Evolutionary conservation across 2,888 invertebrate genomes (phyloP).

Genomic region (Netelia inedita): DNA sequence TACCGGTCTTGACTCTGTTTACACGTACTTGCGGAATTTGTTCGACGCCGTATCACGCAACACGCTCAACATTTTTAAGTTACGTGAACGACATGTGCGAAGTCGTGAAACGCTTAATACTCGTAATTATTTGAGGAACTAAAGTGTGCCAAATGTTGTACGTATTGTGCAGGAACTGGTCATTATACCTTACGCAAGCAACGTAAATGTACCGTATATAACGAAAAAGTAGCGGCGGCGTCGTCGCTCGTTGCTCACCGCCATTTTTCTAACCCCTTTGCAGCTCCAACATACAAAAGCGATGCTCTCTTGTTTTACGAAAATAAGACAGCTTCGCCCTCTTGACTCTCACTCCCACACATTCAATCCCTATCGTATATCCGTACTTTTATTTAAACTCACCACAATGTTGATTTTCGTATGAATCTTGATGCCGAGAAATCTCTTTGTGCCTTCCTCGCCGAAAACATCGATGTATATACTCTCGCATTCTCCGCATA

Average conservation of each 20-base stretch:
- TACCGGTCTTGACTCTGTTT: background rate
- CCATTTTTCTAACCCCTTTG: slow-evolving; percentile 80
- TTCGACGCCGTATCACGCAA: background rate
- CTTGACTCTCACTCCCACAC: background rate
- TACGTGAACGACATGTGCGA: background rate
- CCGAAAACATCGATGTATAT: slow-evolving; percentile 83
- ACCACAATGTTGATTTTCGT: slow-evolving; percentile 83
- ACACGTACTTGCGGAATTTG: background rate
- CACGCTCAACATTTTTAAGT: background rate
- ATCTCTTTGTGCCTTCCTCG: slow-evolving; percentile 81
- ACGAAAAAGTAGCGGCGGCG: slow-evolving; percentile 21
- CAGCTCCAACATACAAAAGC: slow-evolving; percentile 23
- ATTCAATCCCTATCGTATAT: background rate
- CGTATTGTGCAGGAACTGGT: background rate
- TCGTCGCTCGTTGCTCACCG: slow-evolving; percentile 65
- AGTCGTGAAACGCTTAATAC: background rate
- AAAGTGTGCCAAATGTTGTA: background rate
- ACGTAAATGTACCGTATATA: background rate
- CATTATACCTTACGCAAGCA: background rate
- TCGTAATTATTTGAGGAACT: background rate
- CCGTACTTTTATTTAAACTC: slow-evolving; percentile 70
- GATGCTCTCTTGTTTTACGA: slow-evolving; percentile 31
- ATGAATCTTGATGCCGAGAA: slow-evolving; percentile 81
- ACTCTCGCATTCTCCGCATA: slow-evolving; percentile 82
- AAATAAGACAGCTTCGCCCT: background rate